Conservation (phyloP, 2,888 invertebrate species). For the Choreutis nemorana region DNA sequence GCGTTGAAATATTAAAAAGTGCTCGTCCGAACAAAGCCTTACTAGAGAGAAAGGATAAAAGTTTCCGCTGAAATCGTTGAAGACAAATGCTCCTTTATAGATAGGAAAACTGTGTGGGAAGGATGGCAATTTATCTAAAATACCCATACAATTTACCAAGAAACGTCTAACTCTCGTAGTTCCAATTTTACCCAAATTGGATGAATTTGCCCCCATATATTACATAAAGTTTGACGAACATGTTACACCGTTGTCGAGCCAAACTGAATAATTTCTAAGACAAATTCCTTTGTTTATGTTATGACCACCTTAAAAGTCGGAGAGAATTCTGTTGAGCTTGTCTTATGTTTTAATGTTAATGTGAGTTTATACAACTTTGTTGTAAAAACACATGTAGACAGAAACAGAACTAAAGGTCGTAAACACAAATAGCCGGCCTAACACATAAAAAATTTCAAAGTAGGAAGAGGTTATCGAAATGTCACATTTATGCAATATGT, state of each 20-base stretch:
- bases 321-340: constrained; percentile 22
- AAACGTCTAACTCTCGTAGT: constrained; percentile 53
- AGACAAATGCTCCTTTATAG: constrained; percentile 55
- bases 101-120: constrained; percentile 48
- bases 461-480: no score
- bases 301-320: no score
- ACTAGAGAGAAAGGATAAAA: no score
- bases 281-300: constrained; percentile 51
- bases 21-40: no score
- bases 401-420: no score
- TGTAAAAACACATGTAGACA: no score
- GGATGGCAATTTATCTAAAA: constrained; percentile 59
- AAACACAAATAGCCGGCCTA: no score
- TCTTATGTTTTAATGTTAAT: constrained; percentile 28
- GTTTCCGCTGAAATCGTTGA: constrained; percentile 39
- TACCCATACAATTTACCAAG: constrained; percentile 56
- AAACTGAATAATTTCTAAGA: constrained; percentile 48
- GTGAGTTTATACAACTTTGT: no score
- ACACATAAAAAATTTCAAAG: no score
- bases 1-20: constrained; percentile 6
- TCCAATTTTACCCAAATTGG: constrained; percentile 59
- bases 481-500: no score
- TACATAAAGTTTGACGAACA: constrained; percentile 49
- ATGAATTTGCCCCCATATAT: constrained; percentile 55
- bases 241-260: constrained; percentile 36